Evolutionary conservation across 2,113 vertebrate genomes (phyloP).

Genomic region (Hippotragus niger): DNA sequence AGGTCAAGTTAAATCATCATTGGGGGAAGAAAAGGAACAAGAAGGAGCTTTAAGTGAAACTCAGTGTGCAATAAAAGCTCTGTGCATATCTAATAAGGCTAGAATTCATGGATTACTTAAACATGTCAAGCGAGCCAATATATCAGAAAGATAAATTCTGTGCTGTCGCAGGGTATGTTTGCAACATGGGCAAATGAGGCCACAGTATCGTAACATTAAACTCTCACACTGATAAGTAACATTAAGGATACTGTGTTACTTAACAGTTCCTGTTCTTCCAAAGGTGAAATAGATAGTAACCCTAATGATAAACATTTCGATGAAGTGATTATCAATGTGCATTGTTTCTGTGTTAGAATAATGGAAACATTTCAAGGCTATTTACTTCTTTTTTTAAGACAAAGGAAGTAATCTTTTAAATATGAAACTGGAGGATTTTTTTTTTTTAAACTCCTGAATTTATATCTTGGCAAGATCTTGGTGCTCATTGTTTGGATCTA

Average conservation of each 20-base stretch:
- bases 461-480: neutral
- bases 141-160: constrained; percentile 31
- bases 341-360: neutral
- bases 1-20: neutral
- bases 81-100: neutral
- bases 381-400: neutral
- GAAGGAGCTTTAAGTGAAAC: neutral
- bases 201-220: neutral
- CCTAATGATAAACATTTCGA: neutral
- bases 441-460: neutral
- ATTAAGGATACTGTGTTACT: neutral
- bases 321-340: neutral
- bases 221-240: neutral
- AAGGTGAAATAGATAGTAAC: neutral
- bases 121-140: neutral
- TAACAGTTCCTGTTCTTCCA: neutral
- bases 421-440: neutral
- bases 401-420: neutral
- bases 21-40: neutral
- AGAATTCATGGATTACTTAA: neutral
- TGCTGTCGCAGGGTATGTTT: neutral
- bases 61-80: neutral
- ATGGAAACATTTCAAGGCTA: neutral
- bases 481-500: neutral
- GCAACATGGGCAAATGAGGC: neutral